Conservation (phyloP, 2,888 invertebrate genomes). For the Euplagia quadripunctaria region DNA sequence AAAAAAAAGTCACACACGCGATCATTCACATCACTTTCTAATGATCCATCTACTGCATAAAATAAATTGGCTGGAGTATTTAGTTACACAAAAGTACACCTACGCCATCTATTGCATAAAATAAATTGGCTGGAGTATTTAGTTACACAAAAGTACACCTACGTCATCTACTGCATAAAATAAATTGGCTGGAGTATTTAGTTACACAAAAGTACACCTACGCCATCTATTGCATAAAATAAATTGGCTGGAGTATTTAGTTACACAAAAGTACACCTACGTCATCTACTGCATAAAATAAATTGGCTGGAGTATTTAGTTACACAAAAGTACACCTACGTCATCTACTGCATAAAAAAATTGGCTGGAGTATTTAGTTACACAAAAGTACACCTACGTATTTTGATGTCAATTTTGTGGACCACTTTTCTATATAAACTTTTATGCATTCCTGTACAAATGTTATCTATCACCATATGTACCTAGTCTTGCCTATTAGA, state of each 20-base stretch:
- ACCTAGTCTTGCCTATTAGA: neutral
- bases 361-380: neutral
- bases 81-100: neutral
- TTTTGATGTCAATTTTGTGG: slow-evolving; percentile 26
- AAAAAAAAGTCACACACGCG: neutral
- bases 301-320: neutral
- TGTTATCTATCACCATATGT: slow-evolving; percentile 16
- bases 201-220: too few relatives aligned
- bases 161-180: neutral
- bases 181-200: neutral
- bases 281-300: neutral
- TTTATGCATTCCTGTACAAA: slow-evolving; percentile 26
- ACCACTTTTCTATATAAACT: slow-evolving; percentile 27
- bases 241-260: neutral
- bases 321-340: too few relatives aligned
- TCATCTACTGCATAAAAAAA: neutral
- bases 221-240: neutral
- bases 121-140: neutral
- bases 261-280: too few relatives aligned
- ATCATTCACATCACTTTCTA: neutral
- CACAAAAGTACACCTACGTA: neutral
- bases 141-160: too few relatives aligned
- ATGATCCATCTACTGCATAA: neutral
- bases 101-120: neutral
- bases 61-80: neutral